Evolutionary conservation across 2,113 vertebrate species (phyloP).

Genomic region (Fukomys damarensis): DNA sequence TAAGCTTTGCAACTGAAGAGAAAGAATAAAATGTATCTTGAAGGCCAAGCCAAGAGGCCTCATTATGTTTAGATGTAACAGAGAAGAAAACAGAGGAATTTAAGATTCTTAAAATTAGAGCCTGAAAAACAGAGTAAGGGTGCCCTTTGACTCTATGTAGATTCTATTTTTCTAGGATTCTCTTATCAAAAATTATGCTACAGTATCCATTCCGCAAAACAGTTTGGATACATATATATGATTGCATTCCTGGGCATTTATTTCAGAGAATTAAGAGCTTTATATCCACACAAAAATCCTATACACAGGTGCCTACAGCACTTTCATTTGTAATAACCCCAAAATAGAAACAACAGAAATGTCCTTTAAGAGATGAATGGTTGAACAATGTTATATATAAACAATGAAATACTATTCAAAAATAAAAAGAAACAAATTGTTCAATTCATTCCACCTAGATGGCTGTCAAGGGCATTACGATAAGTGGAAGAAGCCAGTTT

Average conservation of each 20-base stretch:
- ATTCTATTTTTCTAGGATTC: background rate
- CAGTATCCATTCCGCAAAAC: background rate
- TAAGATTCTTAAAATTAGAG: background rate
- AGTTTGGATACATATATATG: background rate
- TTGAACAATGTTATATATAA: background rate
- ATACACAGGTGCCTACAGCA: background rate
- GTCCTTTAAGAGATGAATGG: background rate
- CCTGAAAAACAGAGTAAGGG: background rate
- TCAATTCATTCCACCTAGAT: background rate
- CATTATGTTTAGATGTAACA: background rate
- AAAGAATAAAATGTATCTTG: slow-evolving; percentile 16
- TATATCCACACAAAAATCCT: background rate
- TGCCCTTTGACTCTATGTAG: background rate
- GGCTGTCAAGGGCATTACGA: background rate
- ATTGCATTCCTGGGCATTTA: background rate
- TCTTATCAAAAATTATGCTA: background rate
- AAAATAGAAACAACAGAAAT: background rate
- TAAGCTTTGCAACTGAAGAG: background rate
- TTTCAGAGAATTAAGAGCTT: slow-evolving; percentile 10
- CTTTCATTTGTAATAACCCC: background rate
- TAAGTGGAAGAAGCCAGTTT: background rate
- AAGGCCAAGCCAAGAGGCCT: background rate
- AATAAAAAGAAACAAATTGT: background rate
- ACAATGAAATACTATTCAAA: background rate
- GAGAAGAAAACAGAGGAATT: background rate